These are phyloP conservation scores for Ptychoptera albimana DNA, from an alignment of 2,888 invertebrate genomes.

Conservation along the genomic window DNA sequence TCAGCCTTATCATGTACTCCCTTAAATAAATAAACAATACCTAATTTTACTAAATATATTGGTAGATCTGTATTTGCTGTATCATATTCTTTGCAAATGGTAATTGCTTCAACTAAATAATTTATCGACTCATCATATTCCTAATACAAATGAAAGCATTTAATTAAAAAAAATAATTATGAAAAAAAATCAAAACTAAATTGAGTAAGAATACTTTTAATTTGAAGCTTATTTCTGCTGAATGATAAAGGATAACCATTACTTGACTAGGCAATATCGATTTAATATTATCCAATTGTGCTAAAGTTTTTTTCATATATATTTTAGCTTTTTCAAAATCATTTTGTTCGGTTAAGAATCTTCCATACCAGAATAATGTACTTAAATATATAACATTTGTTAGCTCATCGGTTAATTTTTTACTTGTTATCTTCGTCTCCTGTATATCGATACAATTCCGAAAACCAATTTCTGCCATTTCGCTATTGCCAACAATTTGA, in stretches of 20 bases:
- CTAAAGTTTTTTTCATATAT: slow-evolving; percentile 26
- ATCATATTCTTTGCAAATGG: slow-evolving; percentile 28
- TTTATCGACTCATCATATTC: slow-evolving; percentile 27
- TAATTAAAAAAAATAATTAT: slow-evolving; percentile 4
- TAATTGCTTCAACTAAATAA: slow-evolving; percentile 29
- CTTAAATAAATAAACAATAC: slow-evolving; percentile 26
- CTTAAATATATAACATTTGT: slow-evolving; percentile 30
- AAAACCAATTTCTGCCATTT: slow-evolving; percentile 31
- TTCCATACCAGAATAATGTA: slow-evolving; percentile 32
- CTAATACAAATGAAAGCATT: slow-evolving; percentile 17
- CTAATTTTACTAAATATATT: slow-evolving; percentile 28
- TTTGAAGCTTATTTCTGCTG: slow-evolving; percentile 19
- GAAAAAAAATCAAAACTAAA: not conserved
- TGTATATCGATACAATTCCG: slow-evolving; percentile 26
- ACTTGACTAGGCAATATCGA: slow-evolving; percentile 29
- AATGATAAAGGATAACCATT: slow-evolving; percentile 31
- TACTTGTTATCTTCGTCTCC: slow-evolving; percentile 22
- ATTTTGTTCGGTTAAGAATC: slow-evolving; percentile 24
- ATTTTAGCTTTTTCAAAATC: slow-evolving; percentile 21
- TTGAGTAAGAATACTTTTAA: slow-evolving; percentile 12
- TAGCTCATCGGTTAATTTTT: slow-evolving; percentile 25
- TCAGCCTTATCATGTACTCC: slow-evolving; percentile 22
- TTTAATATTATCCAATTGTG: slow-evolving; percentile 26
- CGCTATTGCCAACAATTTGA: slow-evolving; percentile 21
- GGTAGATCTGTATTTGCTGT: slow-evolving; percentile 28